Evolutionary conservation across 2,113 vertebrate species (phyloP).

Genomic region (Crotalus viridis): DNA sequence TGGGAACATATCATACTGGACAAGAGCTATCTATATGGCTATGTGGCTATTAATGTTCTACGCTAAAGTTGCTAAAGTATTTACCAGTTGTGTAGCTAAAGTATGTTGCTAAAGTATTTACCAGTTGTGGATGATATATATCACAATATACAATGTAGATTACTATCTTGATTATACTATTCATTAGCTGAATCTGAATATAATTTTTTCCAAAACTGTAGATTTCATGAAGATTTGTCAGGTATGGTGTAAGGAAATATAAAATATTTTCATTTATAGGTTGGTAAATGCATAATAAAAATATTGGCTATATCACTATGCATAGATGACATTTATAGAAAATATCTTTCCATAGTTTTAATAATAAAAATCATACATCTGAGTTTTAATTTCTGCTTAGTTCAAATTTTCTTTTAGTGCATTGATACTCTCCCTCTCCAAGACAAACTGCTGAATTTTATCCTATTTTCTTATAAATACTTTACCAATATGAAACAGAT

Average conservation of each 20-base stretch:
- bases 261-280: neutral
- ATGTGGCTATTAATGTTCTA: neutral
- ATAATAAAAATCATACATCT: neutral
- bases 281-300: neutral
- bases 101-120: neutral
- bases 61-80: neutral
- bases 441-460: neutral
- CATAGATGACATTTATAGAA: neutral
- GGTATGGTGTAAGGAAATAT: neutral
- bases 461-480: neutral
- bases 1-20: neutral
- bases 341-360: neutral
- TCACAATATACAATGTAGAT: neutral
- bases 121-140: neutral
- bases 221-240: neutral
- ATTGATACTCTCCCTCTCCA: neutral
- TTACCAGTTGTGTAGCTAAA: neutral
- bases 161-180: neutral
- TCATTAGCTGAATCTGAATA: neutral
- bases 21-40: neutral
- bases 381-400: neutral
- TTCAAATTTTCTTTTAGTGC: neutral
- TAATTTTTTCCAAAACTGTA: neutral
- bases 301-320: neutral
- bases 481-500: neutral